These are phyloP conservation scores for Oscheius sp. DNA, from an alignment of 2,888 invertebrate species.

Conservation along the genomic window DNA sequence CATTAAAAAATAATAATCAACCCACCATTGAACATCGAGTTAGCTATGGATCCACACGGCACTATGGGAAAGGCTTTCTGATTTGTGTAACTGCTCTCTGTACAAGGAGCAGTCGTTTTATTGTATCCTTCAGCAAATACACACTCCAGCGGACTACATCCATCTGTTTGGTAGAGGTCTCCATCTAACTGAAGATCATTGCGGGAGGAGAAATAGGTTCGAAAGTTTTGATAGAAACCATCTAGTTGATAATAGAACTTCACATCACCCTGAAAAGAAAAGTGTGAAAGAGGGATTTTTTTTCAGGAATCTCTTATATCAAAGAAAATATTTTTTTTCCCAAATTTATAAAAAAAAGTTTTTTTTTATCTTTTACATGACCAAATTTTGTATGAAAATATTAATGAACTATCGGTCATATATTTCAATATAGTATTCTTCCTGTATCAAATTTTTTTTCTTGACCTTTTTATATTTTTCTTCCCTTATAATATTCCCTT, in stretches of 20 bases:
- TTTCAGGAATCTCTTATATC: no score
- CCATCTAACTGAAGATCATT: conserved; percentile 83
- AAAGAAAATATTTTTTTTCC: no score
- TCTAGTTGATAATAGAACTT: conserved; percentile 96
- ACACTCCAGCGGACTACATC: conserved; percentile 49
- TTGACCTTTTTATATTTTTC: no score
- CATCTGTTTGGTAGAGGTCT: conserved; percentile 76
- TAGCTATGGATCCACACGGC: conserved; percentile 98
- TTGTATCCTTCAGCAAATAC: conserved; percentile 6
- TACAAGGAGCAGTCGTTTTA: neutral
- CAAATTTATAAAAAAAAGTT: neutral
- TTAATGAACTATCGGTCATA: neutral
- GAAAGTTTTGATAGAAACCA: conserved; percentile 97
- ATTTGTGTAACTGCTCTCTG: neutral
- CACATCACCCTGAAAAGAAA: conserved; percentile 78
- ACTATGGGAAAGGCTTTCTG: conserved; percentile 78
- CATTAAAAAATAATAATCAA: neutral
- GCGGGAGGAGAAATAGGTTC: conserved; percentile 92
- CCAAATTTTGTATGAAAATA: no score
- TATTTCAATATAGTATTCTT: no score
- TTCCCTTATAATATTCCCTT: neutral
- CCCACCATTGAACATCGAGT: conserved; percentile 92
- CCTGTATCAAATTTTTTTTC: no score
- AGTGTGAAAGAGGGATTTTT: no score
- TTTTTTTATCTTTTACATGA: no score